Evolutionary conservation across 2,888 invertebrate species (phyloP).

Genomic region (Pristionchus arcanus): DNA sequence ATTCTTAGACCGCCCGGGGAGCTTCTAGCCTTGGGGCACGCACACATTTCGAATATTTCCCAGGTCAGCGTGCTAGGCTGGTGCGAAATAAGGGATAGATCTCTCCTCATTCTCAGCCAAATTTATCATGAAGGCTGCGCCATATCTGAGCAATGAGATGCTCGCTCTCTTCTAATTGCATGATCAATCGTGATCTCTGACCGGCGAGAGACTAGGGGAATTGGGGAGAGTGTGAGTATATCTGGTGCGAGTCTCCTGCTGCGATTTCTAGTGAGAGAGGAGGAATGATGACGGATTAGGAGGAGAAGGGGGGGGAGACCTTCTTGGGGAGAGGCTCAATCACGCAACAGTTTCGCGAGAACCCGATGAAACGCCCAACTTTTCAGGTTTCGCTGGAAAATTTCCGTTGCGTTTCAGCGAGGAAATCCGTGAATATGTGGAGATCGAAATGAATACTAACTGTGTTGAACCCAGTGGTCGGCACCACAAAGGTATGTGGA

Average conservation of each 20-base stretch:
- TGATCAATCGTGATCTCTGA: neutral
- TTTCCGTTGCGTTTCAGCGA: neutral
- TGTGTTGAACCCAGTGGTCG: neutral
- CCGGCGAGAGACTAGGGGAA: neutral
- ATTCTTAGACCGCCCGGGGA: neutral
- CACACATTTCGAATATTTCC: conserved; percentile 35
- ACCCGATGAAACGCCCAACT: neutral
- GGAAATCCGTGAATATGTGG: neutral
- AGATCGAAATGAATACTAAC: too few species aligned
- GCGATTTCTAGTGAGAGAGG: conserved; percentile 14
- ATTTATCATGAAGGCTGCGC: conserved; percentile 44
- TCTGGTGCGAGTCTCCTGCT: neutral
- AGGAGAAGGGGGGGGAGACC: neutral
- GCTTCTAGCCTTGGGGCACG: conserved; percentile 42
- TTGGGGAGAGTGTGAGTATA: neutral
- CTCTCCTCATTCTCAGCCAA: conserved; percentile 33
- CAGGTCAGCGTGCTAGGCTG: conserved; percentile 25
- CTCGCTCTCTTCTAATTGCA: neutral
- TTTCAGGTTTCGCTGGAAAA: neutral
- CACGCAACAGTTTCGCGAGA: conserved; percentile 13
- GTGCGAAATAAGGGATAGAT: neutral
- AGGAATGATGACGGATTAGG: conserved; percentile 42
- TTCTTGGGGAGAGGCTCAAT: neutral
- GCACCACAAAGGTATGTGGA: neutral
- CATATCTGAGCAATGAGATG: neutral